Conservation (phyloP, 2,113 vertebrate genomes). For the Picathartes gymnocephalus region DNA sequence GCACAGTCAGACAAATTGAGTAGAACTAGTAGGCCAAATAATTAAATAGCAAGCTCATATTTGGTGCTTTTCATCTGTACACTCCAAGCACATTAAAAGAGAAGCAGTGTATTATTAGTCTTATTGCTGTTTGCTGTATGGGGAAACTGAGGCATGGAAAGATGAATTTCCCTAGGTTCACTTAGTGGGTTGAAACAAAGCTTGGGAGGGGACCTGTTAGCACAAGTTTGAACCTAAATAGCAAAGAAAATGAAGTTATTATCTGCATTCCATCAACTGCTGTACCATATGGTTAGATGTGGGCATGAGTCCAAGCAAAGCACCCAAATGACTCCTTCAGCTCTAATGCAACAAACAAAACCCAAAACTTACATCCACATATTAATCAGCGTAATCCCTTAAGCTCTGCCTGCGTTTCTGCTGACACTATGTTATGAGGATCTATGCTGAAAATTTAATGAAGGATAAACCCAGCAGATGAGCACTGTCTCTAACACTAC, state of each 20-base stretch:
- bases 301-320: slow-evolving; percentile 26
- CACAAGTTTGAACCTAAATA: slow-evolving; percentile 54
- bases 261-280: slow-evolving; percentile 53
- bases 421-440: not conserved
- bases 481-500: not conserved
- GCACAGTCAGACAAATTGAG: not conserved
- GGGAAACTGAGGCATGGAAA: not conserved
- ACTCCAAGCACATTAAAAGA: not conserved
- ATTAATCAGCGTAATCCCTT: not conserved
- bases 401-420: not conserved
- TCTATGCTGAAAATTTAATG: not conserved
- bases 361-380: not conserved
- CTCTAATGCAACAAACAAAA: slow-evolving; percentile 22
- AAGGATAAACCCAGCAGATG: not conserved
- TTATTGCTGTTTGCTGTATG: not conserved
- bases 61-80: not conserved
- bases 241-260: slow-evolving; percentile 45
- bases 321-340: not conserved
- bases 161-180: not conserved
- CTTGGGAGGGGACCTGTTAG: slow-evolving; percentile 32
- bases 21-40: not conserved
- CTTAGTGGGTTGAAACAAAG: not conserved
- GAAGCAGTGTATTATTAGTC: not conserved
- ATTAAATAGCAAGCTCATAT: not conserved
- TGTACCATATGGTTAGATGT: slow-evolving; percentile 10